Base-by-base conservation (phyloP, 2,888 invertebrate genomes). In the Drosophila setosimentum region DNA sequence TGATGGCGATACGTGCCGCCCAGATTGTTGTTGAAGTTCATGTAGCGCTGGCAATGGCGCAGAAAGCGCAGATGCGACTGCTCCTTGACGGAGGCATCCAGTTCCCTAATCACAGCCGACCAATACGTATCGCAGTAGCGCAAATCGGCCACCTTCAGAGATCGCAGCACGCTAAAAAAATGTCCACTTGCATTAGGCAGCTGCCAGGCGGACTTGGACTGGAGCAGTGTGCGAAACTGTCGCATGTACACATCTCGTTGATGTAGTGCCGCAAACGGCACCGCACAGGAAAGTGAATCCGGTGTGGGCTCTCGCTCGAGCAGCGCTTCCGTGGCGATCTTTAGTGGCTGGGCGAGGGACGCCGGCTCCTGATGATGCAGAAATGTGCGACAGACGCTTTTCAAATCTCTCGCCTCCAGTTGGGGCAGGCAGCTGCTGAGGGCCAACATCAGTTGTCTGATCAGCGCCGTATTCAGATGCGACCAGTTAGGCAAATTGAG, bases 361-460 rank as follows among this genome's bases (percentile, higher is more conserved):
- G 94, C 94, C 3, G 95, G 95, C 83, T 95, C 94, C 68, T 93
- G 87, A 69, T 94, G 94, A 66, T 91, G 94, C 85, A 94, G 92
- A 80, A 94, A 93, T 37, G 94, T 89, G 89, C 94, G 87, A 61
- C 91, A 92, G 3, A 90, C 57, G 91, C 74, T 82, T 93, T 93
- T 79, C 1, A 94, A 76, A 58, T 94, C 94, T 16, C 80, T 87
- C 2, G 92, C 68, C 54, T 91, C 92, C n/a, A 95, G 76, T 3
- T 91, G 69, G 21, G 90, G 67, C 8, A 94, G 77, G 42, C 91
- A 89, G 16, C 92, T 89, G 71, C 92, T 1, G 13, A 94, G 72
- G 11, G 92, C 54, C 2, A 93, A 64, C 60, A 94, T 82, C 7
- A 94, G 84, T 13, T 93, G 80, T 5, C 93, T 90, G 58, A 93